Evolutionary conservation across 1,140 invertebrate genomes (phyloP).

Genomic region (Caenorhabditis latens): DNA sequence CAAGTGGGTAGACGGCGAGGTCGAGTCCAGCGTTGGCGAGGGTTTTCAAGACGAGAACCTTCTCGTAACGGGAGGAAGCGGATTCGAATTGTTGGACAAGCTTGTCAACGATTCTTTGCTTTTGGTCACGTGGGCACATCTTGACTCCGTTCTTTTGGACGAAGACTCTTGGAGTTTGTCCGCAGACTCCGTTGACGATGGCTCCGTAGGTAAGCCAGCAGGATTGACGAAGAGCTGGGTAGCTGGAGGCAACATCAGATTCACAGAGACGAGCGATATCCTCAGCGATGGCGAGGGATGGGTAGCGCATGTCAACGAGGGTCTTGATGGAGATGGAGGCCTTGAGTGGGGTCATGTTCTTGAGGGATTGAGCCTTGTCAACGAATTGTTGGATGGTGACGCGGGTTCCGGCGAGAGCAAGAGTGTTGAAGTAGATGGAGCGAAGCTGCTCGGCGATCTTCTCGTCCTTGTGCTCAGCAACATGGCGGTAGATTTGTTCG

Average conservation of each 20-base stretch:
- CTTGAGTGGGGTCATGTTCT: conserved; percentile 66
- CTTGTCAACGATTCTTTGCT: conserved; percentile 70
- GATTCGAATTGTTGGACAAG: conserved; percentile 67
- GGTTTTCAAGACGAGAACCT: conserved; percentile 71
- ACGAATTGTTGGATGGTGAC: conserved; percentile 67
- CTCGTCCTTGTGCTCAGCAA: conserved; percentile 56
- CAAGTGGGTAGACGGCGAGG: conserved; percentile 67
- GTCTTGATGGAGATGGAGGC: conserved; percentile 66
- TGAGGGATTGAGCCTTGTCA: conserved; percentile 69
- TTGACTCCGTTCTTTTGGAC: conserved; percentile 59
- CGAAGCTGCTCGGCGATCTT: conserved; percentile 58
- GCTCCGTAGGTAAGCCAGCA: conserved; percentile 73
- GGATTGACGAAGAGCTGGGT: conserved; percentile 66
- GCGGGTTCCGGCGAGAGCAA: conserved; percentile 71
- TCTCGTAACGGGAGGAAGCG: conserved; percentile 69
- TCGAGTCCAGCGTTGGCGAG: conserved; percentile 74
- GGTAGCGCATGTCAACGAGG: conserved; percentile 66
- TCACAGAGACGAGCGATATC: conserved; percentile 69
- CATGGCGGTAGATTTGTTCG: conserved; percentile 64
- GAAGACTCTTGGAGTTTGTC: conserved; percentile 63
- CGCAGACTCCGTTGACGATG: conserved; percentile 72
- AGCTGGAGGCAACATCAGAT: conserved; percentile 59
- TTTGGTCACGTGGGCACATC: conserved; percentile 67
- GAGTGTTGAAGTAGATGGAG: conserved; percentile 67
- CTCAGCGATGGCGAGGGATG: conserved; percentile 69